Evolutionary conservation across 2,888 invertebrate genomes (phyloP).

Genomic region (Macrophya alboannulata): DNA sequence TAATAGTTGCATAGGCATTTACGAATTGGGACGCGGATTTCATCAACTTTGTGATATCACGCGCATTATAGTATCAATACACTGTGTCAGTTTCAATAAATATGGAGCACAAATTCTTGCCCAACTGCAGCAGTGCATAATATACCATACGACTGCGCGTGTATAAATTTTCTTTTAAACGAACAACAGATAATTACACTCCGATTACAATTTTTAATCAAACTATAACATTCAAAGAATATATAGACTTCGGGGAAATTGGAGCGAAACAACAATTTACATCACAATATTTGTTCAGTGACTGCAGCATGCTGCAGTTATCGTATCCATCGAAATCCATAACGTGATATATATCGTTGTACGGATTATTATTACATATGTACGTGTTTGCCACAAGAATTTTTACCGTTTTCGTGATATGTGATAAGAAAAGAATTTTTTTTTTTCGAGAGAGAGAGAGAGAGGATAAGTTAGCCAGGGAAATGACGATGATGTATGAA

Average conservation of each 20-base stretch:
- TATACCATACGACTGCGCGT: too few species aligned
- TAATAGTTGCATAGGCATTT: constrained; percentile 14
- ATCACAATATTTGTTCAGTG: neutral
- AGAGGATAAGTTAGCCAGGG: too few species aligned
- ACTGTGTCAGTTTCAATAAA: neutral
- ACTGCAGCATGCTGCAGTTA: neutral
- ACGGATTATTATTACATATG: too few species aligned
- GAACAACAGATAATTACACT: neutral
- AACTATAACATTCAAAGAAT: too few species aligned
- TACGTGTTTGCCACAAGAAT: too few species aligned
- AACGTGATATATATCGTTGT: neutral
- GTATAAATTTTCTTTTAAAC: neutral
- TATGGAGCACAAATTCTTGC: neutral
- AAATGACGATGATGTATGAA: constrained; percentile 49
- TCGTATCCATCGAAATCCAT: neutral
- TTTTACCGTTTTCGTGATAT: neutral
- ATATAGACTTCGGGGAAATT: neutral
- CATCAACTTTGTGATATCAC: constrained; percentile 39
- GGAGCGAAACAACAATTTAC: neutral
- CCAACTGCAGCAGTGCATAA: neutral
- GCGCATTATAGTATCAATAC: too few species aligned
- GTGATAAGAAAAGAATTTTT: neutral
- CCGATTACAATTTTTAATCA: too few species aligned
- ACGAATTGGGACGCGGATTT: constrained; percentile 17
- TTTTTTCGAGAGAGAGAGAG: too few species aligned